Conservation (phyloP, 2,797 vertebrate species). For the Knipowitschia caucasica region DNA sequence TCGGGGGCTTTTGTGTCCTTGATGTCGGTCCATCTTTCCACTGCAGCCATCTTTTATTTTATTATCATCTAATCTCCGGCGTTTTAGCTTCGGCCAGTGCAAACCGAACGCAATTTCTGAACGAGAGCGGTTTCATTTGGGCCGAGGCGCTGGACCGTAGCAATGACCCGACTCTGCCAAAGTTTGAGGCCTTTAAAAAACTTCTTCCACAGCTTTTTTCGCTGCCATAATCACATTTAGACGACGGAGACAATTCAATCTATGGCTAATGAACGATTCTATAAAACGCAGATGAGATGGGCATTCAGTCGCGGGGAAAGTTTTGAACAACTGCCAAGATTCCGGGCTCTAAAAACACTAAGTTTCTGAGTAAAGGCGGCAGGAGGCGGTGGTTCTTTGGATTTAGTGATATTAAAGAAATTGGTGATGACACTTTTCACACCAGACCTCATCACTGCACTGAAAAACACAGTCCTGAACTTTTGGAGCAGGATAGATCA, state of each 20-base stretch:
- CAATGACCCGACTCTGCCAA: conserved; percentile 28
- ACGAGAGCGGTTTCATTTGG: conserved; percentile 51
- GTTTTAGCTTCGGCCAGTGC: conserved; percentile 51
- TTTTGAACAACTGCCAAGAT: neutral
- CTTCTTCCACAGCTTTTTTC: conserved; percentile 16
- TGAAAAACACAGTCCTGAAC: no score
- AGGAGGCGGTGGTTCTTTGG: no score
- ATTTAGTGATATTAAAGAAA: no score
- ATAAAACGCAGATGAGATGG: neutral
- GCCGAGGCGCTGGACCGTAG: conserved; percentile 39
- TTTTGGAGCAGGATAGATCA: no score
- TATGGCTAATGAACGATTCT: neutral
- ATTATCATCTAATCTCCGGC: conserved; percentile 45
- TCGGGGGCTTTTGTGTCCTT: conserved; percentile 40
- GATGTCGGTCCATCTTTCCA: conserved; percentile 38
- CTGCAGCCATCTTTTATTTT: conserved; percentile 30
- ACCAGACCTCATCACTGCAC: no score
- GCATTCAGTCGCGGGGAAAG: neutral
- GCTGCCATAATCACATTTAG: conserved; percentile 11
- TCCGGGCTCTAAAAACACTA: no score
- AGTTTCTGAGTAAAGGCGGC: no score
- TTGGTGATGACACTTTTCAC: no score
- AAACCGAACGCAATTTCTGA: conserved; percentile 56
- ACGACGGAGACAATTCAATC: conserved; percentile 2
- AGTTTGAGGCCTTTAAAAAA: conserved; percentile 23